Evolutionary conservation across 2,888 invertebrate species (phyloP).

Genomic region (Thyatira batis): DNA sequence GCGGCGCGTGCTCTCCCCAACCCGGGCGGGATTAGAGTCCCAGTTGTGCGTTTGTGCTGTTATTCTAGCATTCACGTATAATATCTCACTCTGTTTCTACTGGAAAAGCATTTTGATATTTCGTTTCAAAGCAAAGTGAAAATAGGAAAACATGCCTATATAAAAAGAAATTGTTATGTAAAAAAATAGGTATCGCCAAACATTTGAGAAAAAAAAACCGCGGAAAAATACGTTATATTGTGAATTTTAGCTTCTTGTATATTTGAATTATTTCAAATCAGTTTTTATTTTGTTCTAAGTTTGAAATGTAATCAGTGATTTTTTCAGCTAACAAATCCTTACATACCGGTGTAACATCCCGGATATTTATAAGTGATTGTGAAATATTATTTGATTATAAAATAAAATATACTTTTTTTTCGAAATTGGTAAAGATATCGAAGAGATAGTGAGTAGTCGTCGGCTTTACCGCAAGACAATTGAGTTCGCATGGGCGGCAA

Average conservation of each 20-base stretch:
- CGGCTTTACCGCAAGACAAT: slow-evolving; percentile 62
- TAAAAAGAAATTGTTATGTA: neutral
- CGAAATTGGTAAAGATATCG: slow-evolving; percentile 32
- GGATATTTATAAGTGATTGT: too few relatives aligned
- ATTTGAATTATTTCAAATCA: too few relatives aligned
- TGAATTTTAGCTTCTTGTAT: too few relatives aligned
- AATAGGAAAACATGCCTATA: slow-evolving; percentile 19
- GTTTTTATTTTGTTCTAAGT: too few relatives aligned
- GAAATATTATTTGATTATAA: too few relatives aligned
- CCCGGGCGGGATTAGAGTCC: slow-evolving; percentile 64
- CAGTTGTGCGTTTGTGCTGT: slow-evolving; percentile 65
- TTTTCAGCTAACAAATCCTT: too few relatives aligned
- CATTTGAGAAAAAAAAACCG: too few relatives aligned
- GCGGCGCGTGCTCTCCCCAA: slow-evolving; percentile 63
- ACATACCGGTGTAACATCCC: too few relatives aligned
- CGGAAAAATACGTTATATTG: too few relatives aligned
- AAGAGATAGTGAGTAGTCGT: slow-evolving; percentile 31
- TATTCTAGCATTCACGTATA: slow-evolving; percentile 55
- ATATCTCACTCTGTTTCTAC: slow-evolving; percentile 57
- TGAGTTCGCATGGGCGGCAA: slow-evolving; percentile 61
- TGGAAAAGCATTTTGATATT: slow-evolving; percentile 52
- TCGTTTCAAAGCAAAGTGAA: slow-evolving; percentile 30
- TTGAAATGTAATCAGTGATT: too few relatives aligned
- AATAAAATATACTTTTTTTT: too few relatives aligned
- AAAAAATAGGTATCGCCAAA: neutral